These are phyloP conservation scores for Pandion haliaetus DNA, from an alignment of 2,113 vertebrate species.

Conservation along the genomic window DNA sequence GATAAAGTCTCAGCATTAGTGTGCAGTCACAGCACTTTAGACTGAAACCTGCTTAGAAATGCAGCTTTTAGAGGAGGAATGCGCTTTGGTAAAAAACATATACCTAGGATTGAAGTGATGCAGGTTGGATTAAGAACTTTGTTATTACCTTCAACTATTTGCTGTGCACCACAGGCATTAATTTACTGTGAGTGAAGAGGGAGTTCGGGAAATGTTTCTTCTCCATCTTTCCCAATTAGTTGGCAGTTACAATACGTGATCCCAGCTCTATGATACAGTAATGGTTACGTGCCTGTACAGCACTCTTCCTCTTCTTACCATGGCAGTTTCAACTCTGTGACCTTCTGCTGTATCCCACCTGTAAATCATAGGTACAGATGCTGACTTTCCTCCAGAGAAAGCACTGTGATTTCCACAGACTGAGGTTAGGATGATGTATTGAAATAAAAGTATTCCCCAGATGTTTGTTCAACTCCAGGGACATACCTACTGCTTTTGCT, in stretches of 20 bases:
- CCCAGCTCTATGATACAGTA: neutral
- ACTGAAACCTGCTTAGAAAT: neutral
- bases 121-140: neutral
- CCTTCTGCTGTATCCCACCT: neutral
- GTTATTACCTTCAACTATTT: neutral
- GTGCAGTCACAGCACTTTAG: neutral
- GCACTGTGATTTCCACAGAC: accelerated
- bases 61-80: neutral
- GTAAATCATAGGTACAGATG: neutral
- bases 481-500: accelerated
- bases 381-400: neutral
- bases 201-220: neutral
- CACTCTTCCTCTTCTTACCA: neutral
- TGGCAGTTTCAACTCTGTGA: neutral
- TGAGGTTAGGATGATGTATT: neutral
- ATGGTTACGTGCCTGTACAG: neutral
- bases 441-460: neutral
- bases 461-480: neutral
- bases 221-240: neutral
- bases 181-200: neutral
- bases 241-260: neutral
- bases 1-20: neutral
- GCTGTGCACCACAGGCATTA: neutral
- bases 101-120: neutral
- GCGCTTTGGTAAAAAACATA: neutral